These are phyloP conservation scores for Gonioctena quinquepunctata DNA, from an alignment of 1,140 invertebrate genomes.

Conservation along the genomic window DNA sequence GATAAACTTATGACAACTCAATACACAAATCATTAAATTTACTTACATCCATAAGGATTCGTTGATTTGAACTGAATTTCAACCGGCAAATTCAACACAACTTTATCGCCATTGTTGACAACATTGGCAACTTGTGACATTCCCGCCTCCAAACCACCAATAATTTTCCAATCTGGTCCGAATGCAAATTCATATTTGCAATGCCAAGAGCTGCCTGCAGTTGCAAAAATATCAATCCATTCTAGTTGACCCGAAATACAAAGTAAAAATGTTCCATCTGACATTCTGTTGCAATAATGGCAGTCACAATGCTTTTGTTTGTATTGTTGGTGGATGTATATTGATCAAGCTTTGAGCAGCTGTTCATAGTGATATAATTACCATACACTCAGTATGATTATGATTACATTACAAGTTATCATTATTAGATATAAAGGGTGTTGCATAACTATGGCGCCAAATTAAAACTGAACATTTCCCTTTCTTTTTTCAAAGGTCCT, in stretches of 20 bases:
- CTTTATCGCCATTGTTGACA: slow-evolving; percentile 46
- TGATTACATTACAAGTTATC: too few relatives aligned
- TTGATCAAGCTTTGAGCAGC: too few relatives aligned
- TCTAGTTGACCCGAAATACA: slow-evolving; percentile 50
- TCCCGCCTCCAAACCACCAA: slow-evolving; percentile 49
- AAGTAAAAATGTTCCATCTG: slow-evolving; percentile 49
- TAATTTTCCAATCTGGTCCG: slow-evolving; percentile 50
- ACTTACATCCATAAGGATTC: slow-evolving; percentile 52
- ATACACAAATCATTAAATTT: too few relatives aligned
- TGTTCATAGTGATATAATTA: too few relatives aligned
- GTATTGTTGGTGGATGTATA: neutral
- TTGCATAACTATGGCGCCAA: too few relatives aligned
- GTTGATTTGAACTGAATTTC: slow-evolving; percentile 51
- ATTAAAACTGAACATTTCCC: too few relatives aligned
- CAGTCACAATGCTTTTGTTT: neutral
- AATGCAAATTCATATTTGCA: slow-evolving; percentile 52
- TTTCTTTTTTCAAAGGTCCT: too few relatives aligned
- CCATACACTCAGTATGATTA: too few relatives aligned
- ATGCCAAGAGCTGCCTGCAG: slow-evolving; percentile 43
- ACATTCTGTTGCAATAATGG: slow-evolving; percentile 34
- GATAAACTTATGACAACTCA: too few relatives aligned
- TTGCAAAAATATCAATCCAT: slow-evolving; percentile 43
- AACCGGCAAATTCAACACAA: slow-evolving; percentile 51
- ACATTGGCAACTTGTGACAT: slow-evolving; percentile 49
- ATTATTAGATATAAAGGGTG: too few relatives aligned